phyloP scores from a whole-genome alignment of 2,113 vertebrate species.

The Neogobius melanostomus region DNA sequence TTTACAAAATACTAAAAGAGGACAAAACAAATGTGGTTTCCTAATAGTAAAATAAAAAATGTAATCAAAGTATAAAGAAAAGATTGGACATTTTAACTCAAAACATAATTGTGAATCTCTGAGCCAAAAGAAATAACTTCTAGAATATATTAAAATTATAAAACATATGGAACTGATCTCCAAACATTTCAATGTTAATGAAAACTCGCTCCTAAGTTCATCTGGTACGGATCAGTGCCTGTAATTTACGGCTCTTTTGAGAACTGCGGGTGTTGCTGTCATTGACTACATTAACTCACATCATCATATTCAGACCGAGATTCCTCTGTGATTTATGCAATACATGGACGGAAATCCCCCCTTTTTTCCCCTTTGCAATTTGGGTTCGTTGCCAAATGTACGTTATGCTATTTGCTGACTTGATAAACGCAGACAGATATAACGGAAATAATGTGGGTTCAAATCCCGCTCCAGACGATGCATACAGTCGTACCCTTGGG shows the following conservation, averaged over 20 bases:
- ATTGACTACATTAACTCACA: neutral
- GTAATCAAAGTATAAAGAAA: neutral
- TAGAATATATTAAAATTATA: neutral
- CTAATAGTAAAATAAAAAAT: neutral
- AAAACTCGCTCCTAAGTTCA: neutral
- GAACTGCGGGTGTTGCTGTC: neutral
- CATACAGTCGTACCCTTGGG: too few relatives aligned
- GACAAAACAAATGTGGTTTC: too few relatives aligned
- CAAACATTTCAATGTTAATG: neutral
- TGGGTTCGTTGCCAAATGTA: conserved; percentile 1
- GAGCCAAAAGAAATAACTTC: neutral
- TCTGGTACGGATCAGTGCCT: neutral
- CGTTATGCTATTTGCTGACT: conserved; percentile 41
- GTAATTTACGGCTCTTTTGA: conserved; percentile 2
- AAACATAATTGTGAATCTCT: neutral
- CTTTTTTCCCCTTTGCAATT: conserved; percentile 11
- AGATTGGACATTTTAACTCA: neutral
- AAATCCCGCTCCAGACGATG: too few relatives aligned
- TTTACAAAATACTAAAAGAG: too few relatives aligned
- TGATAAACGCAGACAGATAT: conserved; percentile 46
- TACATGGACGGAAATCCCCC: conserved; percentile 16
- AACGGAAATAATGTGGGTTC: conserved; percentile 3
- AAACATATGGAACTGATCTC: neutral
- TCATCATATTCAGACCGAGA: neutral
- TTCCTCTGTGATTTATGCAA: neutral